phyloP scores from a whole-genome alignment of 1,140 invertebrate species.

The Anastrepha obliqua region DNA sequence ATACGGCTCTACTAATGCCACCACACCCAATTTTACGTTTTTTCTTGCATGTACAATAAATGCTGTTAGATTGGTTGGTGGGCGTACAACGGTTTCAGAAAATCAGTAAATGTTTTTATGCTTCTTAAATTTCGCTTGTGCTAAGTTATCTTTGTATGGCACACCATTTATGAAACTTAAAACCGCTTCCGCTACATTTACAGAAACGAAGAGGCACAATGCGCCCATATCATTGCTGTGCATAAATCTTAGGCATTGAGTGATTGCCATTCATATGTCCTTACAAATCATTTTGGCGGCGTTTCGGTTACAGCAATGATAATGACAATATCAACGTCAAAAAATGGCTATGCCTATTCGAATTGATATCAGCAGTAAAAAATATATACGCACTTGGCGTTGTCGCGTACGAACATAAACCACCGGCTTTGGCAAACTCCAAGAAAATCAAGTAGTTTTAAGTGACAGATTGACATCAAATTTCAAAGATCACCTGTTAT shows the following conservation, averaged over 20 bases:
- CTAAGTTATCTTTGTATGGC: neutral
- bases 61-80: neutral
- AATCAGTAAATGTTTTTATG: neutral
- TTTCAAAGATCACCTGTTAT: too few relatives aligned
- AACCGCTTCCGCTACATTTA: neutral
- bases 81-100: constrained; percentile 23
- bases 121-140: constrained; percentile 10
- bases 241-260: neutral
- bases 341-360: too few relatives aligned
- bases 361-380: too few relatives aligned
- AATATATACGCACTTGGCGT: too few relatives aligned
- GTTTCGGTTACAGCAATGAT: neutral
- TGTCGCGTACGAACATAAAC: too few relatives aligned
- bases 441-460: too few relatives aligned
- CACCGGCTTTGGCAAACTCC: too few relatives aligned
- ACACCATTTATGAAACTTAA: constrained; percentile 5
- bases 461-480: too few relatives aligned
- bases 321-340: neutral
- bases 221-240: neutral
- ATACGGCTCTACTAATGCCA: neutral
- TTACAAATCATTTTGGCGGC: neutral
- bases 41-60: neutral
- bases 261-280: neutral
- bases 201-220: neutral
- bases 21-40: neutral